Evolutionary conservation across 2,888 invertebrate genomes (phyloP), one percentile per base, ranked within the genome.

Genomic region (Zele albiditarsus): DNA sequence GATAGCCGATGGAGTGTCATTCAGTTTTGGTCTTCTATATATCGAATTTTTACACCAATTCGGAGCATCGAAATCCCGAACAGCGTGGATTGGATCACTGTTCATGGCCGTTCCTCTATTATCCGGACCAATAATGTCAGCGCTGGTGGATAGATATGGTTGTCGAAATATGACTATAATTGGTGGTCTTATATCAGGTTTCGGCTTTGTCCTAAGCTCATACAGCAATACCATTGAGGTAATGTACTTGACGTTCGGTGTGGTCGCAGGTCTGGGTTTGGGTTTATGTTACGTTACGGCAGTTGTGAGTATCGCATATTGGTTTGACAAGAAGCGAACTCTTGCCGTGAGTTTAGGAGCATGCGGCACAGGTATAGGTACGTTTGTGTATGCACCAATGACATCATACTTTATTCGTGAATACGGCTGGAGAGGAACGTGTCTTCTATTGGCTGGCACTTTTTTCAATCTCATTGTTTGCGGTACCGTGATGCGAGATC

Each of bases 1-100:
- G 90, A 95, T 98, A 67, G 96, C 97, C 53, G 98, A 98, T 89
- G 98, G 98, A 0, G 93, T 98, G 74, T 96, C 96, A 69, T 97
- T 98, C 88, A 96, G 97, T 0, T 98, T 98, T 88, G 98, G 98
- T 0, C 91, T 98, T 23, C 91, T 98, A 10, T 97, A 95, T 85
- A 94, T 95, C 0, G 94, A 97, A 84, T 94, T 98, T 83, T 90
- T 96, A 63, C 91, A 93, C 65, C 94, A 96, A 84, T 98, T 97
- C 87, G 90, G 92, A 73, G 94, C 95, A 38, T 94, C 94, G 58
- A 95, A 96, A 83, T 94, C 96, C 5, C 95, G 94, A 63, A 97
- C 98, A 0, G 95, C 97, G 1, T 95, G 96, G 95, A 95, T 97
- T 77, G 97, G 97, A 1, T 96, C 96, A 70, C 89, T 98, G 20